Percentiles rank a stretch among this genome's conserved stretches.
Evolutionary conservation across 2,797 vertebrate species (phyloP).

Genomic region (Nyctalus aviator): DNA sequence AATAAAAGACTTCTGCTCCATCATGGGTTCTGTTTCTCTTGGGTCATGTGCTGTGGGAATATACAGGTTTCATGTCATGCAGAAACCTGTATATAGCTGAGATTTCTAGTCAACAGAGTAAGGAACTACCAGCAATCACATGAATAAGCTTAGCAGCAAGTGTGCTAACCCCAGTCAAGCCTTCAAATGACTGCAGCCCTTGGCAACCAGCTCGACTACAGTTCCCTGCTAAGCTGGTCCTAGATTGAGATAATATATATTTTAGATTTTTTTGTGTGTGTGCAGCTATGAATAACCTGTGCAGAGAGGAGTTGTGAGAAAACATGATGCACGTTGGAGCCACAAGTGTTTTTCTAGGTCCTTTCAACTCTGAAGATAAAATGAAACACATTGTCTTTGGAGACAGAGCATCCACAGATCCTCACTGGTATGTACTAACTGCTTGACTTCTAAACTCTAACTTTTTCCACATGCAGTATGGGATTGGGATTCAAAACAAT

Average conservation of each 20-base stretch:
- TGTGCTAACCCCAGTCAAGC: fast-evolving
- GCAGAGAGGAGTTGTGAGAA: neutral
- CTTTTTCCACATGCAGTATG: slow-evolving; percentile 25
- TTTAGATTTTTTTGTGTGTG: neutral
- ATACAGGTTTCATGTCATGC: neutral
- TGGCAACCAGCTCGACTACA: neutral
- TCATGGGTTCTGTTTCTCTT: neutral
- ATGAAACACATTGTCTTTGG: neutral
- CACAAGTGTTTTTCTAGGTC: neutral
- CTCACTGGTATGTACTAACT: neutral
- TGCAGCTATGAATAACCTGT: neutral
- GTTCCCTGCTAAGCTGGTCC: neutral
- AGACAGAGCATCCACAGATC: neutral
- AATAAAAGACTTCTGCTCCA: neutral
- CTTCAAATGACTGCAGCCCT: neutral
- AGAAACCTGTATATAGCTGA: neutral
- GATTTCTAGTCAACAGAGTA: neutral
- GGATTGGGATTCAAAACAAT: neutral
- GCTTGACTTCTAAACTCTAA: slow-evolving; percentile 43
- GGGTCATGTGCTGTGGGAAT: neutral
- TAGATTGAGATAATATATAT: neutral
- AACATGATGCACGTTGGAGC: neutral
- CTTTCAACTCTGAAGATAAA: neutral
- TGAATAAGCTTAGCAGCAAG: neutral
- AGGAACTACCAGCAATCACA: neutral